These are phyloP conservation scores for Lithophane semibrunnea DNA, from an alignment of 2,888 invertebrate species.

Conservation along the genomic window DNA sequence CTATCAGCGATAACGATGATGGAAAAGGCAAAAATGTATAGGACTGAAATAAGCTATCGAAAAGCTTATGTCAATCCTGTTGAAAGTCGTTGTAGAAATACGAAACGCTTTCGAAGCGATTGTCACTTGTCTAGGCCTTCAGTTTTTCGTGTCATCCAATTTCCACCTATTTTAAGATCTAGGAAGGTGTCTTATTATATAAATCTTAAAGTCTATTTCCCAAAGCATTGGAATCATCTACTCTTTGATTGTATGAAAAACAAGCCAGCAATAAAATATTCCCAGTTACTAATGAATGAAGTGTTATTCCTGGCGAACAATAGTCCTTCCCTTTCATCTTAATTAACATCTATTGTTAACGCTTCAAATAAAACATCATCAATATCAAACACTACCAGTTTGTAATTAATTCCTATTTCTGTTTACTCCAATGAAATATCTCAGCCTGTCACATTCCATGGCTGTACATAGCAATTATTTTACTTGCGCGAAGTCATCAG, in stretches of 20 bases:
- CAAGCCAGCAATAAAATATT: constrained; percentile 22
- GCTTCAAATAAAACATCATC: constrained; percentile 6
- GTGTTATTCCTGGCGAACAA: constrained; percentile 25
- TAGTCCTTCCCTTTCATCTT: constrained; percentile 10
- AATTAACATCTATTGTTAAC: constrained; percentile 27
- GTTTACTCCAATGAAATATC: not conserved
- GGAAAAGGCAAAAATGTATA: too few species aligned
- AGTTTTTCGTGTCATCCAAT: not conserved
- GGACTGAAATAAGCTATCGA: too few species aligned
- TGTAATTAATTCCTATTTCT: constrained; percentile 9
- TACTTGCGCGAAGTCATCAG: not conserved
- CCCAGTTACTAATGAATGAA: constrained; percentile 12
- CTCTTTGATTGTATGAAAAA: constrained; percentile 7
- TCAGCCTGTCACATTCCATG: not conserved
- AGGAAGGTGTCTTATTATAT: not conserved
- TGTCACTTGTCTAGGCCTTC: too few species aligned
- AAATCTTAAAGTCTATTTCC: not conserved
- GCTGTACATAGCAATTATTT: not conserved
- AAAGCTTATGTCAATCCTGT: too few species aligned
- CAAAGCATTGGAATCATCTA: not conserved
- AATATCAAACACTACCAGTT: not conserved
- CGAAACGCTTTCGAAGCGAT: too few species aligned
- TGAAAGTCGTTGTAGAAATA: too few species aligned
- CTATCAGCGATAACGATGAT: too few species aligned
- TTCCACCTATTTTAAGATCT: not conserved